Percentiles rank a stretch among this genome's conserved stretches.
Evolutionary conservation across 2,888 invertebrate species (phyloP).

Genomic region (Hecatera dysodea): DNA sequence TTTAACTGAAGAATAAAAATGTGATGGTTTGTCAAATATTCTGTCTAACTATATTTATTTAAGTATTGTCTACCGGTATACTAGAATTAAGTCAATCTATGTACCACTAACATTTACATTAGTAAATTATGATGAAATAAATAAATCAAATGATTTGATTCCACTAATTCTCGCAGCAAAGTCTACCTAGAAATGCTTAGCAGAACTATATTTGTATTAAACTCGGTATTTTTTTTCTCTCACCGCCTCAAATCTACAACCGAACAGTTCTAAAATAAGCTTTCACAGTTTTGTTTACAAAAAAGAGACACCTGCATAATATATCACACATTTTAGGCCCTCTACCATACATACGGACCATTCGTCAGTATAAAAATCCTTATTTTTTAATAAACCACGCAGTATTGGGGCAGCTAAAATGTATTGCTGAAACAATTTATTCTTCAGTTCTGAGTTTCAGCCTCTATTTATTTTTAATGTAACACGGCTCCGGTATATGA

Average conservation of each 20-base stretch:
- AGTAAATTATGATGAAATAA: no score
- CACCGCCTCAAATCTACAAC: slow-evolving; percentile 12
- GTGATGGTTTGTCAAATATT: no score
- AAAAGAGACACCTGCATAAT: slow-evolving; percentile 5
- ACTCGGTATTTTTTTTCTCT: slow-evolving; percentile 12
- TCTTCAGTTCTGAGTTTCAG: slow-evolving; percentile 53
- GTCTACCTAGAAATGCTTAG: neutral
- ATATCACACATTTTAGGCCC: slow-evolving; percentile 32
- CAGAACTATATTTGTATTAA: slow-evolving; percentile 3
- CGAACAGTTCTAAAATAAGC: slow-evolving; percentile 21
- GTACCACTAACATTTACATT: no score
- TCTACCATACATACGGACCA: no score
- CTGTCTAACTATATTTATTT: no score
- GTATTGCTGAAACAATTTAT: slow-evolving; percentile 50
- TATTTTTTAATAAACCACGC: slow-evolving; percentile 16
- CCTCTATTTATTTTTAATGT: slow-evolving; percentile 67
- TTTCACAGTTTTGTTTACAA: neutral
- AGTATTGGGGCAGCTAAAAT: slow-evolving; percentile 34
- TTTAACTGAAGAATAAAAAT: no score
- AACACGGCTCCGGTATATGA: slow-evolving; percentile 54
- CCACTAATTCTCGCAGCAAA: neutral
- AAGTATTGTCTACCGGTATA: no score
- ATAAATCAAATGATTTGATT: neutral
- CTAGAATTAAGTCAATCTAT: no score
- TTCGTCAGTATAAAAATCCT: slow-evolving; percentile 11